These are phyloP conservation scores for Lasioglossum morio DNA, from an alignment of 2,888 invertebrate genomes.

Conservation along the genomic window DNA sequence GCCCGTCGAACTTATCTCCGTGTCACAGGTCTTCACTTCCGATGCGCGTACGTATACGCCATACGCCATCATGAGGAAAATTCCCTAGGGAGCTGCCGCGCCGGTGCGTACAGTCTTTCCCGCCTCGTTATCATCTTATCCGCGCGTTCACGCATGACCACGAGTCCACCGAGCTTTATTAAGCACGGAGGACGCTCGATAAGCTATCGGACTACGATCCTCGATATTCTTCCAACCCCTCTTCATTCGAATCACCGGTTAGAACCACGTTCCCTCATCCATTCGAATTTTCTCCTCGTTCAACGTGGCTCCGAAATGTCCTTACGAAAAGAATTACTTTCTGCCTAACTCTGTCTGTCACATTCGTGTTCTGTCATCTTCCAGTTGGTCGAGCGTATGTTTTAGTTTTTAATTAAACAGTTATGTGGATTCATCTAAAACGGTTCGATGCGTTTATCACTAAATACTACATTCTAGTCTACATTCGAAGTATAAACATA, in stretches of 20 bases:
- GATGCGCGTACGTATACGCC: conserved; percentile 38
- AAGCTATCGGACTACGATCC: background rate
- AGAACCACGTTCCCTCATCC: background rate
- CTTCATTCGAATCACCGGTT: background rate
- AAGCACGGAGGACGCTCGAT: conserved; percentile 34
- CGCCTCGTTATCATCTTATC: conserved; percentile 60
- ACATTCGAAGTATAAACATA: no score
- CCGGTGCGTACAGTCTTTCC: conserved; percentile 61
- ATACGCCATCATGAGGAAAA: conserved; percentile 58
- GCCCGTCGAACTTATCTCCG: conserved; percentile 70
- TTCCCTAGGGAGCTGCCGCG: conserved; percentile 45
- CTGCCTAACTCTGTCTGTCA: no score
- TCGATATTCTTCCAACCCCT: conserved; percentile 6
- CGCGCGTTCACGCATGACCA: conserved; percentile 57
- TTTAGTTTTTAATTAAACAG: no score
- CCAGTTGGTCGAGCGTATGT: no score
- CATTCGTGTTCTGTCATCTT: no score
- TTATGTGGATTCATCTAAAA: no score
- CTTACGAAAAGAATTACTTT: no score
- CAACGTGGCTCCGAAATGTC: no score
- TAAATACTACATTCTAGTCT: no score
- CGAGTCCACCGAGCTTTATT: conserved; percentile 58
- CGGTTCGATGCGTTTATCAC: no score
- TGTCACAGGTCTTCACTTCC: conserved; percentile 65
- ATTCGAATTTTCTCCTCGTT: background rate